Base-by-base conservation (phyloP, 2,888 invertebrate genomes). In the Mayetiola destructor region DNA sequence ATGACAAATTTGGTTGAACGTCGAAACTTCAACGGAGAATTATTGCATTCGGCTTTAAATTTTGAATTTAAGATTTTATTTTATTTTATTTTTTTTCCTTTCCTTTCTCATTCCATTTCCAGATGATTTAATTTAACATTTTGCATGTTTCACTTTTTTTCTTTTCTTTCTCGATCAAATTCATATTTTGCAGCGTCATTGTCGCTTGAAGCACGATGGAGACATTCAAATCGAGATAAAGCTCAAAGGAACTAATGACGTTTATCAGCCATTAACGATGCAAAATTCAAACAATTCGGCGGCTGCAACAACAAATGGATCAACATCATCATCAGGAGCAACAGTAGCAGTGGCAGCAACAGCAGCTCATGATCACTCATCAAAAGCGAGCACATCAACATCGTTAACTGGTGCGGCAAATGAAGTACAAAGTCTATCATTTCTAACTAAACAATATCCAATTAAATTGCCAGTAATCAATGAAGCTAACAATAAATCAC, bases 201-300 rank as follows among this genome's bases (percentile, higher is more conserved):
- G 85, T 72, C 81, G 85, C 60, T 75, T 85, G 74, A 85, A 85
- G 70, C 85, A 85, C 72, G 80, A 80, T 66, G 85, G 85, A 63
- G 79, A 84, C 64, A 82, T 85, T 65, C 80, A 81, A 69, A 84
- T 85, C 62, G 76, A 80, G 64, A 73, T 75, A 64, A 70, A 72
- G 66, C 71, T 56, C 48, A 58, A 56, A 36, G 36, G 55, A 21
- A 57, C 36, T 54, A 54, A 37, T 32, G 52, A 57, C n/a, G 21
- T 36, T 6, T 57, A 57, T 37, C 52, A 57, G 29, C 57, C 57
- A n/a, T 53, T 57, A 27, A 23, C 32, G 29, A 27, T 59, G 56
- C 56, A 56, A 53, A 30, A 37, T 40, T 12, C 57, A 6, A 56
- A 20, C 3, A 57, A 32, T 30, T 8, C 35, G 12, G 12, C 16